Base-by-base conservation (phyloP, 2,797 vertebrate genomes). In the Capromys pilorides region DNA sequence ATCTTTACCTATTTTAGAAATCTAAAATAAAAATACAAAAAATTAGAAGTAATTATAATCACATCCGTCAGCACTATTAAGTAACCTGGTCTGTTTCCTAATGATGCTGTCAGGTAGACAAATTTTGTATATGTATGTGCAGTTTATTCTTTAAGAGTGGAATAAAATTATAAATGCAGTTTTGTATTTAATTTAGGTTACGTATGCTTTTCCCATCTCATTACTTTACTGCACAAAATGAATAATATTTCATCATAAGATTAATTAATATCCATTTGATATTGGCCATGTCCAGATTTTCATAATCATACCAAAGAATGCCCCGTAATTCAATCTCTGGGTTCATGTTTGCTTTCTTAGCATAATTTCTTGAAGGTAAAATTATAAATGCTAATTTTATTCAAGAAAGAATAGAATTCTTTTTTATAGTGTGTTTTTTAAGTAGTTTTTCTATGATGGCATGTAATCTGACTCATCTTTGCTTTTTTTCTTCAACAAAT, bases 401-500 rank as follows among this genome's bases (percentile, higher is more conserved):
- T 95, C n/a, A 73, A 85, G 61, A 54, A 49, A 88, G 75, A 95
- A 24, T 96, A 51, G 3, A 95, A 96, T 93, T 96, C 26, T 93
- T 97, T 97, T 82, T 18, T 10, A 33, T 86, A 94, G 67, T 79
- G 94, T 88, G 14, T 89, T 77, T 85, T 85, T 86, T 79, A 41
- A 39, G 6, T 80, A 49, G 26, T 67, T 95, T 97, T 96, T 84
- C 54, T 91, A 33, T 96, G 96, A 90, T 4, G 89, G 45, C 96
- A 92, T 92, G 2, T 87, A 67, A 26, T 83, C 54, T 79, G 62
- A 54, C 54, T 97, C 90, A 75, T 92, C n/a, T 96, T 67, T 94
- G 45, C 67, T 88, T 94, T 95, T 87, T 86, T 95, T 95, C 92
- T 69, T 97, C 62, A 96, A 94, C 78, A 81, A 73, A 84, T 96